phyloP scores from a whole-genome alignment of 1,140 invertebrate species.

The Pogonognathellus flavescens region DNA sequence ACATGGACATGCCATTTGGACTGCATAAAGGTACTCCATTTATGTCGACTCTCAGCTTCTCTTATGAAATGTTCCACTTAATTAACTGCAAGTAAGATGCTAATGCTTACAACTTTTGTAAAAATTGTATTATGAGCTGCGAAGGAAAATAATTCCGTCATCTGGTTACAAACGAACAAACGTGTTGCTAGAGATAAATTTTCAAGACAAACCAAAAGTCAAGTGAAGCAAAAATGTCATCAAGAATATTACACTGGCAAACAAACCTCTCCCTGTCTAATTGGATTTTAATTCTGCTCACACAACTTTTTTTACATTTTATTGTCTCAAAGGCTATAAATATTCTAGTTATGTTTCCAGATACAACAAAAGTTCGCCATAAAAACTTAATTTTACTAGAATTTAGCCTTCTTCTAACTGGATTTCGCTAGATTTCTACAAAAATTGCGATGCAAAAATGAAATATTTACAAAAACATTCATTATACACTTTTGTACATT shows the following conservation, averaged over 20 bases:
- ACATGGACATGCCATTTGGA: neutral
- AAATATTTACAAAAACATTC: too few relatives aligned
- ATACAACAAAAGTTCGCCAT: neutral
- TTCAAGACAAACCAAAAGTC: too few relatives aligned
- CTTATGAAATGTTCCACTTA: slow-evolving; percentile 9
- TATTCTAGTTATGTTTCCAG: neutral
- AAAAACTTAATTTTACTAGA: neutral
- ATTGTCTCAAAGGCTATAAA: neutral
- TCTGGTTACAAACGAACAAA: neutral
- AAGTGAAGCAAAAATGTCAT: too few relatives aligned
- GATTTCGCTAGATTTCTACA: neutral
- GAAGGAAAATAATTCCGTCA: neutral
- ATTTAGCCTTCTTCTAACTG: slow-evolving; percentile 14
- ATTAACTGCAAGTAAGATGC: neutral
- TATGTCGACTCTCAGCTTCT: neutral
- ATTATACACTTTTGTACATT: too few relatives aligned
- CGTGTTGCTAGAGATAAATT: too few relatives aligned
- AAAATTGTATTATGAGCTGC: neutral
- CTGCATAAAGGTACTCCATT: neutral
- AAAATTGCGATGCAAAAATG: too few relatives aligned
- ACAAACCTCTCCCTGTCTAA: too few relatives aligned
- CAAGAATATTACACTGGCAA: too few relatives aligned
- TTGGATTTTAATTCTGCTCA: too few relatives aligned
- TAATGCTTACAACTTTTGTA: neutral
- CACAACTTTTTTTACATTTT: too few relatives aligned